Evolutionary conservation across 2,797 vertebrate genomes (phyloP).

Genomic region (Capromys pilorides): DNA sequence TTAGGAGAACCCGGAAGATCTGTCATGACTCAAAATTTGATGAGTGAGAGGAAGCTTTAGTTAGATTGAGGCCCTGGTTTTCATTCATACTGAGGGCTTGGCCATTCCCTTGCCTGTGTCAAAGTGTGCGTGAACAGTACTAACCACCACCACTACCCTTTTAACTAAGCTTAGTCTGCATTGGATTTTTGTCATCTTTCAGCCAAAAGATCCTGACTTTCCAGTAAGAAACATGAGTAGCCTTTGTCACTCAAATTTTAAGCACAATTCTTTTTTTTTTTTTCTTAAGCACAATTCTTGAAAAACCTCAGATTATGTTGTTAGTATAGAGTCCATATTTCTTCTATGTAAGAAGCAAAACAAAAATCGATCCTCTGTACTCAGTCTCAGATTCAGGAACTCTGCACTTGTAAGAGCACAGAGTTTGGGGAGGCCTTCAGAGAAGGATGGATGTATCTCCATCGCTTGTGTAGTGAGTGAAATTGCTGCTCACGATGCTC

Average conservation of each 20-base stretch:
- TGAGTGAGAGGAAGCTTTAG: background rate
- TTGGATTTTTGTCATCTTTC: background rate
- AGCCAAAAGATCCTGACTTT: background rate
- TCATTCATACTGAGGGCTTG: background rate
- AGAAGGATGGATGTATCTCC: slow-evolving; percentile 76
- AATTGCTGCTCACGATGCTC: slow-evolving; percentile 72
- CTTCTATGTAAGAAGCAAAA: background rate
- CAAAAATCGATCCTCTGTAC: background rate
- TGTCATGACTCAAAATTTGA: background rate
- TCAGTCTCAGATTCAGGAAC: background rate
- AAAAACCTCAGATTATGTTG: background rate
- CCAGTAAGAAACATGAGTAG: background rate
- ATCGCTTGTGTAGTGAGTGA: slow-evolving; percentile 82
- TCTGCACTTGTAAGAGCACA: background rate
- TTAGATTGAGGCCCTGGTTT: background rate
- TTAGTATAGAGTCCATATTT: background rate
- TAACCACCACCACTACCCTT: background rate
- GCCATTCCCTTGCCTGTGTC: background rate
- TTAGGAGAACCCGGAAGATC: background rate
- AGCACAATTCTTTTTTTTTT: background rate
- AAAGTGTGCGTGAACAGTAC: background rate
- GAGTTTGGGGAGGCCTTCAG: slow-evolving; percentile 59
- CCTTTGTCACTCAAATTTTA: slow-evolving; percentile 5
- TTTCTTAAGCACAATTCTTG: background rate
- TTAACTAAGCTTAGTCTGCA: background rate